Evolutionary conservation across 2,888 invertebrate genomes (phyloP).

Genomic region (Drosophila birchii): DNA sequence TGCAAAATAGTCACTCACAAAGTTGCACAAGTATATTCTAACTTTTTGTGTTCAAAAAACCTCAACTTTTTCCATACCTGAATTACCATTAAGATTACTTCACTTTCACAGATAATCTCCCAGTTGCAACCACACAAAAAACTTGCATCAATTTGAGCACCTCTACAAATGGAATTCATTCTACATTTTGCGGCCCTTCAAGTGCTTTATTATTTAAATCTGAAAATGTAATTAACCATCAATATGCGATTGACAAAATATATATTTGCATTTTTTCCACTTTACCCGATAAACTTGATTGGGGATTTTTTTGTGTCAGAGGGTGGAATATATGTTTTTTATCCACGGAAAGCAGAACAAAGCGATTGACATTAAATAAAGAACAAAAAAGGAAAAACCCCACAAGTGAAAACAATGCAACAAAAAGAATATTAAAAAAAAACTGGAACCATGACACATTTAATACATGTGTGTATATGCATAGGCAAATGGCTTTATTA

Average conservation of each 20-base stretch:
- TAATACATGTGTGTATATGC: slow-evolving; percentile 56
- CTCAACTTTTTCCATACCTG: not conserved
- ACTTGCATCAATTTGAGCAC: slow-evolving; percentile 14
- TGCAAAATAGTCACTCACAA: not conserved
- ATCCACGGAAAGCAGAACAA: slow-evolving; percentile 18
- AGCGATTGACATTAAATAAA: slow-evolving; percentile 46
- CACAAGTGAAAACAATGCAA: slow-evolving; percentile 1
- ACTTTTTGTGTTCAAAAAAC: not conserved
- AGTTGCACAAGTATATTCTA: not conserved
- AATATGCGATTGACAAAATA: slow-evolving; percentile 44
- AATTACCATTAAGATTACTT: slow-evolving; percentile 5
- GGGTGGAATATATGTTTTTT: slow-evolving; percentile 20
- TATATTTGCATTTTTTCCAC: slow-evolving; percentile 29
- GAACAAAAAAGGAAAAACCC: slow-evolving; percentile 16
- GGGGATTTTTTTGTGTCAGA: slow-evolving; percentile 9
- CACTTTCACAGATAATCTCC: slow-evolving; percentile 27
- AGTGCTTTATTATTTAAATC: slow-evolving; percentile 39
- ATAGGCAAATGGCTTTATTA: slow-evolving; percentile 74
- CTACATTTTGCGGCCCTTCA: slow-evolving; percentile 3
- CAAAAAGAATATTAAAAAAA: slow-evolving; percentile 11
- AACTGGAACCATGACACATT: slow-evolving; percentile 28
- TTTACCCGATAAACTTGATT: not conserved
- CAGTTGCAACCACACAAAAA: slow-evolving; percentile 6
- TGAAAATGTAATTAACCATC: slow-evolving; percentile 48
- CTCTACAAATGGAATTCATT: slow-evolving; percentile 7